These are phyloP conservation scores for Cliona cf. orientalis DNA, from an alignment of 37 sponge, comb jelly and placozoan genomes.

Conservation along the genomic window DNA sequence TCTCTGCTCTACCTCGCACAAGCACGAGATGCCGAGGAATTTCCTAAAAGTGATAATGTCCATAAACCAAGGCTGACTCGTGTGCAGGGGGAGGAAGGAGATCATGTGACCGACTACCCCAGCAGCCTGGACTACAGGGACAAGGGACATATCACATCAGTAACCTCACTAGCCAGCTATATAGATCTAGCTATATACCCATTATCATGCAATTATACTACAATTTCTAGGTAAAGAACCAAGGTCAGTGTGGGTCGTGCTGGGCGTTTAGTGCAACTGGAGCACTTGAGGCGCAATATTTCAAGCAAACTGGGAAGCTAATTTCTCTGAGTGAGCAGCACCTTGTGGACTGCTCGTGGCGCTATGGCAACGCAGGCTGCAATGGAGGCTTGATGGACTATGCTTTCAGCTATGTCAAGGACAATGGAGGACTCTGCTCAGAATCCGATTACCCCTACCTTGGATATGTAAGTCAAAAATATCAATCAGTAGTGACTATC, in stretches of 20 bases:
- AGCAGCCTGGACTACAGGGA: slow-evolving; percentile 65
- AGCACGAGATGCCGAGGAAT: slow-evolving; percentile 12
- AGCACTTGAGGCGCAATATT: slow-evolving; percentile 79
- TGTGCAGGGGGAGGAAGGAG: neutral
- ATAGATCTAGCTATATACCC: neutral
- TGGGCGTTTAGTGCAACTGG: slow-evolving; percentile 95
- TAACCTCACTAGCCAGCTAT: neutral
- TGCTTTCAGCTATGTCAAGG: slow-evolving; percentile 82
- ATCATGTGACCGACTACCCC: neutral
- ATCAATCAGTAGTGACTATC: neutral
- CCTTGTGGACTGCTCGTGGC: slow-evolving; percentile 89
- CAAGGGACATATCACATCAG: slow-evolving; percentile 64
- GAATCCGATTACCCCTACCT: slow-evolving; percentile 79
- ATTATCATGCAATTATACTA: neutral
- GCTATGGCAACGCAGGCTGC: slow-evolving; percentile 90
- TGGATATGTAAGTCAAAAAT: slow-evolving; percentile 73
- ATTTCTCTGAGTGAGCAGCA: slow-evolving; percentile 93
- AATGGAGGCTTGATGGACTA: slow-evolving; percentile 87
- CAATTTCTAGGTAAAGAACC: slow-evolving; percentile 76
- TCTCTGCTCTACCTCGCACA: slow-evolving; percentile 49
- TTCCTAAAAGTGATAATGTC: neutral
- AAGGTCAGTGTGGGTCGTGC: slow-evolving; percentile 90
- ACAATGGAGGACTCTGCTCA: slow-evolving; percentile 82
- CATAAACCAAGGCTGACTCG: slow-evolving; percentile 1
- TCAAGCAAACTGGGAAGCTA: slow-evolving; percentile 53